These are phyloP conservation scores for Erannis defoliaria DNA, from an alignment of 2,888 invertebrate species.

Conservation along the genomic window DNA sequence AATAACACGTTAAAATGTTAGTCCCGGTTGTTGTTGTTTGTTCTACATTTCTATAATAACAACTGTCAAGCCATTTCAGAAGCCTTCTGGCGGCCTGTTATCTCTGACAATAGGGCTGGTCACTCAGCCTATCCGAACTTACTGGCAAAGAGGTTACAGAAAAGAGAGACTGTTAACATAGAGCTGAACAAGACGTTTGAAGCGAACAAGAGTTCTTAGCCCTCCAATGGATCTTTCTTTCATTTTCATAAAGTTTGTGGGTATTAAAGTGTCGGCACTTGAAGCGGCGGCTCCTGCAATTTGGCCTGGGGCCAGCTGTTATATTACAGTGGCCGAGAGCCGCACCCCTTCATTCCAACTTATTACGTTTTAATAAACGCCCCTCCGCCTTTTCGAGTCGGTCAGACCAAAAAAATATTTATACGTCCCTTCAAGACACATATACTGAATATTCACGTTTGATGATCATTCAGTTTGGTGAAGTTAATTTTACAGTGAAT, in stretches of 20 bases:
- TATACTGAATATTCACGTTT: slow-evolving; percentile 33
- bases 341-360: slow-evolving; percentile 61
- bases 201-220: slow-evolving; percentile 29
- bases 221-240: slow-evolving; percentile 56
- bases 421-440: slow-evolving; percentile 24
- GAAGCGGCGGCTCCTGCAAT: slow-evolving; percentile 57
- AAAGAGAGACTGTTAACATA: too few relatives aligned
- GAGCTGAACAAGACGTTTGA: background rate
- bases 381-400: slow-evolving; percentile 37
- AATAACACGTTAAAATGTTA: too few relatives aligned
- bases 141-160: too few relatives aligned
- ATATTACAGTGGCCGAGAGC: slow-evolving; percentile 48
- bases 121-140: too few relatives aligned
- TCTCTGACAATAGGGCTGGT: too few relatives aligned
- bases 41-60: too few relatives aligned
- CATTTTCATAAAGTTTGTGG: slow-evolving; percentile 75
- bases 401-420: slow-evolving; percentile 35
- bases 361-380: slow-evolving; percentile 62
- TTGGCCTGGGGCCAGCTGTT: slow-evolving; percentile 67
- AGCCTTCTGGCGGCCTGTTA: too few relatives aligned
- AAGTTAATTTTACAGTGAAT: slow-evolving; percentile 13
- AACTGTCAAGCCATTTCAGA: too few relatives aligned
- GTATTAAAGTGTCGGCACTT: slow-evolving; percentile 70
- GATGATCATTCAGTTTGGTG: slow-evolving; percentile 21
- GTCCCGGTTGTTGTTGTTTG: too few relatives aligned